These are phyloP conservation scores for Acestrorhynchus altus DNA, from an alignment of 2,797 vertebrate species.

Conservation along the genomic window DNA sequence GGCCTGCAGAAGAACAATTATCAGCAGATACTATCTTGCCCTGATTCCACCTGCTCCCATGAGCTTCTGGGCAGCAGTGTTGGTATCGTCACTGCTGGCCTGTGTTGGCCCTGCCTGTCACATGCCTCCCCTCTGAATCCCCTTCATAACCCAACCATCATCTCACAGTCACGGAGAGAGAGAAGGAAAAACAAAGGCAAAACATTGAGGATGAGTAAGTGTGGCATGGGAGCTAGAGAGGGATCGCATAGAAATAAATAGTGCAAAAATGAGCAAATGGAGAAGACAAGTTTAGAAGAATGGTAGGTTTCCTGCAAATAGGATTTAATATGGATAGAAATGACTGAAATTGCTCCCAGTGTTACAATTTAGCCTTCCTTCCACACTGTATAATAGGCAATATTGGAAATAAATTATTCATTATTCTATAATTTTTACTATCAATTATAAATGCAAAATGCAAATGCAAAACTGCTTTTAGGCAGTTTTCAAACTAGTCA, in stretches of 20 bases:
- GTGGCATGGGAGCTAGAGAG: not conserved
- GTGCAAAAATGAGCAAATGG: not conserved
- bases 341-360: no score
- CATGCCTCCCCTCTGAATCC: slow-evolving; percentile 37
- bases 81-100: slow-evolving; percentile 3
- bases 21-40: slow-evolving; percentile 35
- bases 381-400: not conserved
- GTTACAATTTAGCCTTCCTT: not conserved
- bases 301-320: not conserved
- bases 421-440: no score
- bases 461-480: no score
- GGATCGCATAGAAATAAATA: not conserved
- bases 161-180: slow-evolving; percentile 13
- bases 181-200: not conserved
- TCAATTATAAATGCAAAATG: no score
- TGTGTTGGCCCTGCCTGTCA: slow-evolving; percentile 14
- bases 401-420: not conserved
- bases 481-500: no score
- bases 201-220: slow-evolving; percentile 12
- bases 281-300: not conserved
- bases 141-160: slow-evolving; percentile 39
- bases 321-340: not conserved
- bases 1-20: not conserved
- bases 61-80: not conserved
- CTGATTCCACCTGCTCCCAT: slow-evolving; percentile 39